phyloP scores from a whole-genome alignment of 2,797 vertebrate genomes.

The Spea hammondii region DNA sequence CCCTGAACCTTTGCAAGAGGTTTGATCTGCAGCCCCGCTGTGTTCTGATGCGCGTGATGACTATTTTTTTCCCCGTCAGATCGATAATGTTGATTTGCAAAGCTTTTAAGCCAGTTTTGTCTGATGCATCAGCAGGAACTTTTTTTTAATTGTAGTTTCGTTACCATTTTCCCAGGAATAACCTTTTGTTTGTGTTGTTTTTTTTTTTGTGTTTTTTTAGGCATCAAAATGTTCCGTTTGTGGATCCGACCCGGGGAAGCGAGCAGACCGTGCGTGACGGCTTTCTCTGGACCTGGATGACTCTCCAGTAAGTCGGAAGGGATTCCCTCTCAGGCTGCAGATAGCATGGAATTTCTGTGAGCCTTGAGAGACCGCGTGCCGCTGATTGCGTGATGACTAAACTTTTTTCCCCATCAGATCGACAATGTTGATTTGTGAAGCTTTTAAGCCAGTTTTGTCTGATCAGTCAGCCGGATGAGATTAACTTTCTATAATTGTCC shows the following conservation, averaged over 20 bases:
- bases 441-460: constrained; percentile 59
- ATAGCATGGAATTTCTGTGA: too few species aligned
- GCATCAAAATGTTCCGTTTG: too few species aligned
- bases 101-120: constrained; percentile 57
- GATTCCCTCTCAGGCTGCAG: too few species aligned
- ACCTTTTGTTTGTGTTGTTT: too few species aligned
- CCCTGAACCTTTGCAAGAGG: too few species aligned
- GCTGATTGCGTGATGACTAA: constrained; percentile 53
- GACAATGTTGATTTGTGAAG: constrained; percentile 59
- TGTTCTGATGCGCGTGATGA: constrained; percentile 4
- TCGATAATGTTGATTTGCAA: constrained; percentile 61
- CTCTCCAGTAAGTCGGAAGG: constrained; percentile 36
- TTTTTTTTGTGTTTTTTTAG: too few species aligned
- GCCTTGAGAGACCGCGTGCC: too few species aligned
- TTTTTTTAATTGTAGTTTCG: too few species aligned
- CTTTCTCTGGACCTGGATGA: constrained; percentile 1
- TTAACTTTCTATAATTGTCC: background rate
- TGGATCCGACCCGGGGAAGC: too few species aligned
- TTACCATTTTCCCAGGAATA: too few species aligned
- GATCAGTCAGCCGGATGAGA: constrained; percentile 51
- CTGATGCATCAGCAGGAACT: constrained; percentile 52
- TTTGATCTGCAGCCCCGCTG: background rate
- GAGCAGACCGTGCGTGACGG: too few species aligned
- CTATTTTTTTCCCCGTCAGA: constrained; percentile 70
- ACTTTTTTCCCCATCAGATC: constrained; percentile 72